Evolutionary conservation across 2,888 invertebrate genomes (phyloP), one percentile per base, ranked within the genome.

Genomic region (Blastobasis adustella): DNA sequence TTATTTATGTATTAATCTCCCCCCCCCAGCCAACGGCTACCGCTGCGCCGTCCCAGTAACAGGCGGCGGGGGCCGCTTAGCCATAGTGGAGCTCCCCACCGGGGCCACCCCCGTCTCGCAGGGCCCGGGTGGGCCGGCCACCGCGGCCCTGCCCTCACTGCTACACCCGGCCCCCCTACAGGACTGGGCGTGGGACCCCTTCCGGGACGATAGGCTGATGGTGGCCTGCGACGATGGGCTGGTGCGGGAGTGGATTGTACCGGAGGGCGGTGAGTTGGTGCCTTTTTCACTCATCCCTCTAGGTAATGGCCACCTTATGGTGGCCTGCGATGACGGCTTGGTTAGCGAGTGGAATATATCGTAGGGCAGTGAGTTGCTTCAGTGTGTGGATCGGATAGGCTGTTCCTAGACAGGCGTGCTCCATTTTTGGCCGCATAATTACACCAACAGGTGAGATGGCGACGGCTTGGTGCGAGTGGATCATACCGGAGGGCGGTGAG

Each of bases 131-230:
- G 95, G 94, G 6, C 92, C 95, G 59, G 80, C 95, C 50, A 92
- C 94, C 1, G 95, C 95, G 94, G 55, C 95, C 94, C 37, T 93
- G 93, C 95, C 96, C 41, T 95, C 96, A n/a, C 83, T 98, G 63
- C 94, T 98, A 54, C 97, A 98, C 80, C 95, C 96, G 50, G 94
- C 93, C 62, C 94, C 93, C 64, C 93, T 97, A 42, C 94, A 95
- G 91, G 98, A 98, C 84, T 96, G 98, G 83, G 92, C 93, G 53
- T 98, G 96, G 95, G 97, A 98, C 89, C 98, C 98, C 1, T 98
- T 98, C 81, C 90, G 96, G 76, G 90, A 92, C 60, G 89, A 90
- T 49, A 89, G 94, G 49, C 90, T 98, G 55, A 93, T 96, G 45
- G 96, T 96, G 45, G 96, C 95, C 38, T 96, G 96, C 69, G 98